Conservation (phyloP, 2,888 invertebrate species). For the Scaptomyza caliginosa region DNA sequence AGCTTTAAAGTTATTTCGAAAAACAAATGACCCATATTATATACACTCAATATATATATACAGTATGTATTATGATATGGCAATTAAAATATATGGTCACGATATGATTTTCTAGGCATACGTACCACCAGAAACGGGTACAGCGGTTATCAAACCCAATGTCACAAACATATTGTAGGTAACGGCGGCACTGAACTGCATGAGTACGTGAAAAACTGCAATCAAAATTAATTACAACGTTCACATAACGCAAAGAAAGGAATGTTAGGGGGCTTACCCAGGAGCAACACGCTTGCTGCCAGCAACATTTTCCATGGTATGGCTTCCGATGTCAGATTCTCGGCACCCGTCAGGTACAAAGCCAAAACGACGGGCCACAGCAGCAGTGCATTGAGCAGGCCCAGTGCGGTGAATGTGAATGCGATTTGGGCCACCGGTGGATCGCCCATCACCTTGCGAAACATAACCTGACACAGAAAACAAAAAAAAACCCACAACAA, state of each 20-base stretch:
- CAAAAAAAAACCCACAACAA: slow-evolving; percentile 42
- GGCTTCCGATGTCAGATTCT: slow-evolving; percentile 91
- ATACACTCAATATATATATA: background rate
- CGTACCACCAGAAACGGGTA: slow-evolving; percentile 96
- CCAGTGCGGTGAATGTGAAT: slow-evolving; percentile 95
- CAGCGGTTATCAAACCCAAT: slow-evolving; percentile 95
- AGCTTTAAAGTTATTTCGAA: no score
- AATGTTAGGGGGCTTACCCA: slow-evolving; percentile 86
- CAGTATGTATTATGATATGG: slow-evolving; percentile 21
- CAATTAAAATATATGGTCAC: slow-evolving; percentile 57
- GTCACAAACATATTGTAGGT: slow-evolving; percentile 98
- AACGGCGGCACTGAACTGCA: slow-evolving; percentile 96
- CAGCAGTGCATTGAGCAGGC: slow-evolving; percentile 93
- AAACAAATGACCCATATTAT: background rate
- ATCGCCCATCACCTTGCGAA: slow-evolving; percentile 96
- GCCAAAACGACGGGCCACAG: slow-evolving; percentile 96
- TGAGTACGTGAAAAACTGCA: slow-evolving; percentile 95
- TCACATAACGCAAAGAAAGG: slow-evolving; percentile 30
- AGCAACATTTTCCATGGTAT: slow-evolving; percentile 95
- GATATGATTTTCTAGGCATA: slow-evolving; percentile 40
- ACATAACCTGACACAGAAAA: slow-evolving; percentile 97
- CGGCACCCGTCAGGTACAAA: slow-evolving; percentile 93
- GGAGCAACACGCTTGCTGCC: slow-evolving; percentile 90
- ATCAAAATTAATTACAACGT: slow-evolving; percentile 72
- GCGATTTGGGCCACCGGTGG: slow-evolving; percentile 96